phyloP scores from a whole-genome alignment of 2,888 invertebrate genomes.

The Hyposoter didymator region DNA sequence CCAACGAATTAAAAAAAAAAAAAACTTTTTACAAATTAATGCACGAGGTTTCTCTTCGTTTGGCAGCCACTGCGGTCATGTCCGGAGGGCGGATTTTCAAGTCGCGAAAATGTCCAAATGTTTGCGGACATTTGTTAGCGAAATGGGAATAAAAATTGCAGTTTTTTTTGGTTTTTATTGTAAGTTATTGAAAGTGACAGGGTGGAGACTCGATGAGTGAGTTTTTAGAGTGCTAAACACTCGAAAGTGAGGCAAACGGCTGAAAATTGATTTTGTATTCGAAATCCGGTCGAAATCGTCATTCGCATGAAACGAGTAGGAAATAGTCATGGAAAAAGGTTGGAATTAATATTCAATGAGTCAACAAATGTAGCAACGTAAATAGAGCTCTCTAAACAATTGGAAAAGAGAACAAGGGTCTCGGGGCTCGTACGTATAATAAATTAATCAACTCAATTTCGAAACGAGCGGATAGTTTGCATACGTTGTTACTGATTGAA shows the following conservation, averaged over 20 bases:
- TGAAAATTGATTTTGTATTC: background rate
- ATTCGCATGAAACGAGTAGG: background rate
- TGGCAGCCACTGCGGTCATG: too few relatives aligned
- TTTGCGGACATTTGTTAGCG: too few relatives aligned
- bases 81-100: too few relatives aligned
- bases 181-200: too few relatives aligned
- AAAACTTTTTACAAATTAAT: too few relatives aligned
- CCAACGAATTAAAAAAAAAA: too few relatives aligned
- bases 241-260: background rate
- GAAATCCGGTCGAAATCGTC: background rate
- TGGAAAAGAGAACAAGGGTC: background rate
- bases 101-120: too few relatives aligned
- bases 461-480: background rate
- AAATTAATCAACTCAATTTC: background rate
- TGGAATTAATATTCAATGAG: background rate
- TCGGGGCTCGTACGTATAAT: background rate
- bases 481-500: background rate
- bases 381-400: background rate
- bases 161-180: too few relatives aligned
- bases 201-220: too few relatives aligned
- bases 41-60: too few relatives aligned
- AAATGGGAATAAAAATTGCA: too few relatives aligned
- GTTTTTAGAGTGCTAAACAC: background rate
- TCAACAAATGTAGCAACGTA: background rate
- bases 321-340: background rate